Conservation (phyloP, 2,113 vertebrate genomes). For the Eupsittula cactorum region DNA sequence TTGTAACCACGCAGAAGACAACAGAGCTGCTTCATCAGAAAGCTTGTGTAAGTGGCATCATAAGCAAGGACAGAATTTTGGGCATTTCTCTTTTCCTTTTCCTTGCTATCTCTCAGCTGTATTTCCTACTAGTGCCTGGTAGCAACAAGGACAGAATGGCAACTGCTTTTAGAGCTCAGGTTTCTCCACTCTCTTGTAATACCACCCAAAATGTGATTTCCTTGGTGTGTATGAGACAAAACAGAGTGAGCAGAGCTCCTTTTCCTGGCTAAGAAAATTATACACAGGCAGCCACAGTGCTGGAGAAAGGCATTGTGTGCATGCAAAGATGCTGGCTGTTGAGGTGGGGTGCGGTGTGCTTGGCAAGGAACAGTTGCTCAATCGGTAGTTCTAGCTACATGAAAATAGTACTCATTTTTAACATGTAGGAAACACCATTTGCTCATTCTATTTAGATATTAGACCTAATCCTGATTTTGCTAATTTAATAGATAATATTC, state of each 20-base stretch:
- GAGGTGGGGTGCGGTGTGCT: background rate
- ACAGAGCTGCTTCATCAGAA: background rate
- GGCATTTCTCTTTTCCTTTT: background rate
- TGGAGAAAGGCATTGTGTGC: background rate
- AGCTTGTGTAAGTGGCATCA: background rate
- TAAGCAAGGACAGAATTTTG: background rate
- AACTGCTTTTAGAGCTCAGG: background rate
- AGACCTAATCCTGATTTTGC: background rate
- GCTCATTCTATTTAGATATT: background rate
- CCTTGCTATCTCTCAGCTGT: background rate
- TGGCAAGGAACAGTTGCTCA: background rate
- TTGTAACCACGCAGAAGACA: background rate
- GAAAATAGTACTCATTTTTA: background rate
- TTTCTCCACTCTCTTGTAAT: background rate
- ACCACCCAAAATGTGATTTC: background rate
- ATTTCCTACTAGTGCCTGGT: background rate
- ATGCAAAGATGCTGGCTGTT: background rate
- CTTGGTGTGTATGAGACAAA: background rate
- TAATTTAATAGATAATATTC: conserved; percentile 20
- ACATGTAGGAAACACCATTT: background rate
- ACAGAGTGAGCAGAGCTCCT: background rate
- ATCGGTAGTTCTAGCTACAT: background rate
- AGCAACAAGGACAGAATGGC: background rate
- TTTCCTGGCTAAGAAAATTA: background rate
- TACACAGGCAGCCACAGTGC: background rate